Percentiles rank a stretch among this genome's conserved stretches.
These are phyloP conservation scores for Ametastegia equiseti DNA, from an alignment of 2,888 invertebrate genomes.

Conservation along the genomic window DNA sequence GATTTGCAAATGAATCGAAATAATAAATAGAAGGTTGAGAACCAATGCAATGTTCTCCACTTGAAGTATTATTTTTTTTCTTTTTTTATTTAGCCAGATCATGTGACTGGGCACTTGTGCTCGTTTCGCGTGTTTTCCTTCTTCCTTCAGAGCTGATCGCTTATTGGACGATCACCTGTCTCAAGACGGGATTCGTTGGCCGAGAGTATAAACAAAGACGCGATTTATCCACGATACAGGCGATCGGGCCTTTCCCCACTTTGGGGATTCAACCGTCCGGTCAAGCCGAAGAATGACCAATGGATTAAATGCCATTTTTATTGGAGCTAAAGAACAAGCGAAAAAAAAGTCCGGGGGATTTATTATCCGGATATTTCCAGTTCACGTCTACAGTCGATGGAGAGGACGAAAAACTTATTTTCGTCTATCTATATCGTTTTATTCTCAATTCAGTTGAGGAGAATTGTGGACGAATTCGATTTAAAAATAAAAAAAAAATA, in stretches of 20 bases:
- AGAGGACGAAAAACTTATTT: neutral
- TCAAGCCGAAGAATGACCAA: conserved; percentile 2
- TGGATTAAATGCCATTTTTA: neutral
- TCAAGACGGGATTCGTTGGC: neutral
- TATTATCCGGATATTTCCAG: neutral
- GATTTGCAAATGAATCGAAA: neutral
- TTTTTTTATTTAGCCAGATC: conserved; percentile 20
- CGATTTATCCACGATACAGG: neutral
- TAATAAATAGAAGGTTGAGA: conserved; percentile 12
- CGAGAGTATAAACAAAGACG: neutral
- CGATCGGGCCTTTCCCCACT: neutral
- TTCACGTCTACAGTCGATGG: neutral
- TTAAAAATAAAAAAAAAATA: too few relatives aligned
- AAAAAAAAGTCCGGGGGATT: neutral
- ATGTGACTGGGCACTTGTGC: conserved; percentile 30
- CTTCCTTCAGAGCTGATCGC: conserved; percentile 6
- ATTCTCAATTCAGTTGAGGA: neutral
- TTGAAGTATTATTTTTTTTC: conserved; percentile 1
- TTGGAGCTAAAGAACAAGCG: neutral
- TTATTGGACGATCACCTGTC: neutral
- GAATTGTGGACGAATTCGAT: too few relatives aligned
- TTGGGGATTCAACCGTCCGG: conserved; percentile 7
- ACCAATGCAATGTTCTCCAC: conserved; percentile 11
- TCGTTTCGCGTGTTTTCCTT: conserved; percentile 23
- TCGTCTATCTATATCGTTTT: neutral